Evolutionary conservation across 2,113 vertebrate genomes (phyloP).

Genomic region (Sturnira hondurensis): DNA sequence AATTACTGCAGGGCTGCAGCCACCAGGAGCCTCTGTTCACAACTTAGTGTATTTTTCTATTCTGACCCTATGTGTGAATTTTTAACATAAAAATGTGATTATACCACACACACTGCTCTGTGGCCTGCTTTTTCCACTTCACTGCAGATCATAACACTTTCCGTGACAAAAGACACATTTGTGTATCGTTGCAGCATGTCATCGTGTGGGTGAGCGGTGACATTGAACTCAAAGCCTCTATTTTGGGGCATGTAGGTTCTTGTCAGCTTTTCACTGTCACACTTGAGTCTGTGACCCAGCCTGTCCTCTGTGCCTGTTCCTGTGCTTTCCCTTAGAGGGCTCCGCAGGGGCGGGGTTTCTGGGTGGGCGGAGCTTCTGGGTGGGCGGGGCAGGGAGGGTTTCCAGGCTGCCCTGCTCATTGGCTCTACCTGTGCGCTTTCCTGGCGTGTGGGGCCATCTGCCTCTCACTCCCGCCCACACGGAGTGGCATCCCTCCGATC

Average conservation of each 20-base stretch:
- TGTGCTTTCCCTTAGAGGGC: not conserved
- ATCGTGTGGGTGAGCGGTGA: not conserved
- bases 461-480: not conserved
- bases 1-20: accelerated
- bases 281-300: not conserved
- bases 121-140: not conserved
- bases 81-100: not conserved
- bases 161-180: not conserved
- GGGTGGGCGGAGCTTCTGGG: not conserved
- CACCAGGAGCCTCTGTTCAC: not conserved
- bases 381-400: not conserved
- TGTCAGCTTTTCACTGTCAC: not conserved
- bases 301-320: not conserved
- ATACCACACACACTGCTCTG: not conserved
- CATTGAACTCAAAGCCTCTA: not conserved
- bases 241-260: not conserved
- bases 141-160: not conserved
- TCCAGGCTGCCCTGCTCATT: not conserved
- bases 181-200: not conserved
- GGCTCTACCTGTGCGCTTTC: not conserved
- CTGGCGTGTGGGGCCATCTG: not conserved
- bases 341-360: not conserved
- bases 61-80: not conserved
- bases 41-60: not conserved
- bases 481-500: not conserved